phyloP scores from a whole-genome alignment of 2,797 vertebrate species.

The Tangara arthus region DNA sequence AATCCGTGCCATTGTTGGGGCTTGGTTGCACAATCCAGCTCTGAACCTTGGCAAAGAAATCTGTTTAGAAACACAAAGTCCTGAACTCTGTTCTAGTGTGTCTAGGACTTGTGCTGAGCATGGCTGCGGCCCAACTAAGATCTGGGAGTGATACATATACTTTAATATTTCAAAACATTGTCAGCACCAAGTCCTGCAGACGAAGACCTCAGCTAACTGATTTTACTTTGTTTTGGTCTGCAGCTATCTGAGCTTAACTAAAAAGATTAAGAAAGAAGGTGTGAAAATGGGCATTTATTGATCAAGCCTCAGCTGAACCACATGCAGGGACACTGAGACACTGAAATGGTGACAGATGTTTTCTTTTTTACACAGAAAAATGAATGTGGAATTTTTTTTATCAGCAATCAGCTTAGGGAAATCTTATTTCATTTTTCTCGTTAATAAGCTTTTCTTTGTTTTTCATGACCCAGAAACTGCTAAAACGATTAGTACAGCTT shows the following conservation, averaged over 20 bases:
- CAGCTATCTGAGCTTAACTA: not conserved
- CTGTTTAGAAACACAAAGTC: not conserved
- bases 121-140: not conserved
- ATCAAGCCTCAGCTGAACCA: not conserved
- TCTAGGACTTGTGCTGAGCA: not conserved
- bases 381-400: not conserved
- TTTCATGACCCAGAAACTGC: slow-evolving; percentile 62
- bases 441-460: slow-evolving; percentile 69
- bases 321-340: not conserved
- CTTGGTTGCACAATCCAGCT: not conserved
- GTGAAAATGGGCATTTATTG: slow-evolving; percentile 31
- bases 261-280: slow-evolving; percentile 37
- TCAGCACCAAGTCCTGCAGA: not conserved
- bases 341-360: slow-evolving; percentile 52
- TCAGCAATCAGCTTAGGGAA: slow-evolving; percentile 64
- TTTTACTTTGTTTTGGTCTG: not conserved
- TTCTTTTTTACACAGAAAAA: slow-evolving; percentile 31
- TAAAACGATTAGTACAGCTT: slow-evolving; percentile 3
- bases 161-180: not conserved
- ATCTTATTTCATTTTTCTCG: slow-evolving; percentile 49
- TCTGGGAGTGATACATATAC: not conserved
- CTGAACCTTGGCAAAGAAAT: slow-evolving; percentile 16
- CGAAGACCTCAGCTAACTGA: not conserved
- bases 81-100: not conserved
- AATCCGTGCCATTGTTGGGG: not conserved